Base-by-base conservation (phyloP, 2,797 vertebrate species). In the Chrysolophus pictus region DNA sequence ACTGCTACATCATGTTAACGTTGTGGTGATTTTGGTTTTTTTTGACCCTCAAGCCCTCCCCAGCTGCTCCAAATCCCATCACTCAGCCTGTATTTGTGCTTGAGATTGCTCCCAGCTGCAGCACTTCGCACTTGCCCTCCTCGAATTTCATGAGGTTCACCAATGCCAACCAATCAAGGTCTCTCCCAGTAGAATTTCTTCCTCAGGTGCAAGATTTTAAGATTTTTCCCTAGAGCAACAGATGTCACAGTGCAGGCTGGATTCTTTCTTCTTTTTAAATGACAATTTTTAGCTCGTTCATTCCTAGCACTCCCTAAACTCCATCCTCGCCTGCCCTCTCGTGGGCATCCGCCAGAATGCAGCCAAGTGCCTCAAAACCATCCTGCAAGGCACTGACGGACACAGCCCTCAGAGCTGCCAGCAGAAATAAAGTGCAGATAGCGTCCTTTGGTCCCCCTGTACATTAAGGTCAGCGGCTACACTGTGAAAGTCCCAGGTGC, bases 241-340 rank as follows among this genome's bases (percentile, higher is more conserved):
- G 41, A 31, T 23, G 9, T 29, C 53, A 5, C 18, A 9, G 18
- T 14, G 22, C 4, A 11, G 22, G 47, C 41, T 49, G n/a, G 21
- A 26, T 3, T 42, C 3, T 5, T 14, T 14, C 12, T 15, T 22
- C 14, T 41, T 41, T 41, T 41, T 41, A 15, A 19, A 15, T 6
- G 15, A 6, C 10, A 10, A 14, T 18, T 5, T 11, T 28, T 1
- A 11, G 11, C 12, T 8, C 14, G 6, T 37, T 14, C 6, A 22
- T 28, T 26, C 31, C 28, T 4, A 23, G 14, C 9, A 12, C 18
- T 58, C 13, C 37, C 31, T 5, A 89, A 94, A 72, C 55, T 2
- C 39, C 79, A 47, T 90, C 93, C 73, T 91, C 19, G 18, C 59
- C 69, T 85, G 93, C 87, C 76, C 93, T 83, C 94, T 37, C 15